Conservation (phyloP, 2,113 vertebrate genomes). For the Phalacrocorax brasilianus region DNA sequence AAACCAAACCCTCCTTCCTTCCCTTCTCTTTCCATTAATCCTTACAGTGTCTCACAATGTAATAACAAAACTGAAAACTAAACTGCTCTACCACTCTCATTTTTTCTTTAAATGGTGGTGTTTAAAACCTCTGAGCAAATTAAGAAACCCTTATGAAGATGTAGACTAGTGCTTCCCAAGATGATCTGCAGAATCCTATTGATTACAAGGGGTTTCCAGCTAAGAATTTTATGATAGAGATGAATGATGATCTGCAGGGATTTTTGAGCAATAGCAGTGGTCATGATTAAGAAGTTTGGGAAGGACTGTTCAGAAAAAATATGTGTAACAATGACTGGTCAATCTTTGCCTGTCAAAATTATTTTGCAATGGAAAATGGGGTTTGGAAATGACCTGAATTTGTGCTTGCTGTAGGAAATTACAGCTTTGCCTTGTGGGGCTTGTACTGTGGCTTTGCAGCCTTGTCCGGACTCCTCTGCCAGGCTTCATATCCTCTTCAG, state of each 20-base stretch:
- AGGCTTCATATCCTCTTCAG: background rate
- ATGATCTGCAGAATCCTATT: background rate
- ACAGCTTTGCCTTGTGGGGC: background rate
- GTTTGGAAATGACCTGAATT: background rate
- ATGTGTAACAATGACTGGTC: background rate
- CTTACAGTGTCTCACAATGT: background rate
- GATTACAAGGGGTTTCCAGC: background rate
- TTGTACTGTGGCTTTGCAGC: background rate
- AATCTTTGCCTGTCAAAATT: background rate
- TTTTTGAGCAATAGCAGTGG: background rate
- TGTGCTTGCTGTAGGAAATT: background rate
- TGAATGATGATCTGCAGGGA: background rate
- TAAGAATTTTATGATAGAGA: background rate
- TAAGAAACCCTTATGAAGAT: background rate
- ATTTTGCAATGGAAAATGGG: background rate
- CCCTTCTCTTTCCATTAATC: background rate
- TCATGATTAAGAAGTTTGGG: background rate
- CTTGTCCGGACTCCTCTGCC: background rate
- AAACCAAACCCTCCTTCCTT: background rate
- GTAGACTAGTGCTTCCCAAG: background rate
- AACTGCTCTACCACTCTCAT: background rate
- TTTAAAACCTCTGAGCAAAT: background rate
- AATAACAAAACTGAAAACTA: background rate
- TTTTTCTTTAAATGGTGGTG: background rate
- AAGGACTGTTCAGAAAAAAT: background rate